These are phyloP conservation scores for Belonocnema kinseyi DNA, from an alignment of 1,140 invertebrate genomes.

Conservation along the genomic window DNA sequence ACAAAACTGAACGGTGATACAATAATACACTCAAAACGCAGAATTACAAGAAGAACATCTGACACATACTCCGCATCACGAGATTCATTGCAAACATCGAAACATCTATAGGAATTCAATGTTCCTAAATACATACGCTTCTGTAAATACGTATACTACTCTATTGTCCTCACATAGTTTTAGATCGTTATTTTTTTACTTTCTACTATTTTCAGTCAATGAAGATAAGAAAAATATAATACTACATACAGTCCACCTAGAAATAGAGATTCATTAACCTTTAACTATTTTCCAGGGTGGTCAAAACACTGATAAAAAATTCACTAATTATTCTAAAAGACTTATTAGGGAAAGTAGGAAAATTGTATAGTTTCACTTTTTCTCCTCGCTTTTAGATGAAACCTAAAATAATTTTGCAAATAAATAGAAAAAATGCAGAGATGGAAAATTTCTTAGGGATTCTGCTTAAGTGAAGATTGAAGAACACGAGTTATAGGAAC, in stretches of 20 bases:
- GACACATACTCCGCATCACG: not conserved
- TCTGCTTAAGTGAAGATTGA: not conserved
- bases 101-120: not conserved
- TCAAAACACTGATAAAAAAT: no score
- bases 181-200: constrained; percentile 13
- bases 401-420: no score
- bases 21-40: not conserved
- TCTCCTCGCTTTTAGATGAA: no score
- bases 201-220: constrained; percentile 4
- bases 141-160: constrained; percentile 23
- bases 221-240: constrained; percentile 16
- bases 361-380: no score
- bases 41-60: not conserved
- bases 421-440: no score
- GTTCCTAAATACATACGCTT: not conserved
- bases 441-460: not conserved
- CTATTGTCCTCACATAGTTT: constrained; percentile 10
- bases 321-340: no score
- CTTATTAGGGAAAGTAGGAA: no score
- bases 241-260: not conserved
- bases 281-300: not conserved
- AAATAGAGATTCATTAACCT: not conserved
- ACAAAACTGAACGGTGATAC: not conserved
- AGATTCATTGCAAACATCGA: not conserved
- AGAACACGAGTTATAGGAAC: no score